Conservation (phyloP, 35 echinoderm and acorn worm genomes). For the Heliocidaris erythrogramma region DNA sequence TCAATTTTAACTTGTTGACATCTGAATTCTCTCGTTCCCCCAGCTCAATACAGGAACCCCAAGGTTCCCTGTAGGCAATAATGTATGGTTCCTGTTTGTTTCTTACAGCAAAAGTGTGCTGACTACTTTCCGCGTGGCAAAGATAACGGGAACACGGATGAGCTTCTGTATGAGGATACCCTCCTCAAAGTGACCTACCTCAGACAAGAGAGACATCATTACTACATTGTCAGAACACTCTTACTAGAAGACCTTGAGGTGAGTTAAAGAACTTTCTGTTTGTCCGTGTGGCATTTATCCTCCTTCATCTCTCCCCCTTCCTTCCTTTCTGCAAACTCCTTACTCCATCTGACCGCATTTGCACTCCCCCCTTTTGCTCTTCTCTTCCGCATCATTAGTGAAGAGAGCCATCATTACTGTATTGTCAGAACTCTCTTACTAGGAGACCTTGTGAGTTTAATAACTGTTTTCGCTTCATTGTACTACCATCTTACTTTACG, state of each 20-base stretch:
- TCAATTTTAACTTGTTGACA: too few species aligned
- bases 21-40: too few species aligned
- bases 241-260: slow-evolving; percentile 61
- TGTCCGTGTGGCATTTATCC: slow-evolving; percentile 21
- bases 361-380: too few species aligned
- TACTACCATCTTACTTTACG: too few species aligned
- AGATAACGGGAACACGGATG: slow-evolving; percentile 31
- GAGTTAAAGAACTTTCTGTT: not conserved
- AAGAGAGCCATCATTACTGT: slow-evolving; percentile 62
- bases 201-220: slow-evolving; percentile 62
- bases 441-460: too few species aligned
- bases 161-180: slow-evolving; percentile 48
- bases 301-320: too few species aligned
- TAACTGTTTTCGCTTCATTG: too few species aligned
- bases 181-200: slow-evolving; percentile 53
- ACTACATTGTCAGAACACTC: slow-evolving; percentile 62
- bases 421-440: slow-evolving; percentile 53
- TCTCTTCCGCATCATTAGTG: too few species aligned
- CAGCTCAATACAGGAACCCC: not conserved
- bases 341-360: too few species aligned
- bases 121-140: slow-evolving; percentile 59
- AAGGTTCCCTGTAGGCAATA: not conserved
- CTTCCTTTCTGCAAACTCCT: too few species aligned
- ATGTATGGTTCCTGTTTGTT: not conserved
- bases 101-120: slow-evolving; percentile 59